Evolutionary conservation across 2,888 invertebrate genomes (phyloP).

Genomic region (Papilio elwesi): DNA sequence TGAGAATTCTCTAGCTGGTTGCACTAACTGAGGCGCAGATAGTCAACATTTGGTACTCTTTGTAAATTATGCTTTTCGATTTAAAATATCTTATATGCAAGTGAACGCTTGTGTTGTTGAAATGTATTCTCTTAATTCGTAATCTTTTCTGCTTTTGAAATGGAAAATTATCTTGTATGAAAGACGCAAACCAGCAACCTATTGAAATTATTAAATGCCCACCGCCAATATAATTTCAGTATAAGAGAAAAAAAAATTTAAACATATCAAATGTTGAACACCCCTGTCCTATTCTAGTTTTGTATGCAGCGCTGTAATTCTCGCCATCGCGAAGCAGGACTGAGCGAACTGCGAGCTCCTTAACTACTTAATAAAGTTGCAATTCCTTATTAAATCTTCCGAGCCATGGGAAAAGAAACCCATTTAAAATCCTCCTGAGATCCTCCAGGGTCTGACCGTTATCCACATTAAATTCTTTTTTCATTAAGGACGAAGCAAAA

Average conservation of each 20-base stretch:
- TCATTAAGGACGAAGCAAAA: background rate
- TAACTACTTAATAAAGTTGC: slow-evolving; percentile 47
- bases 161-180: too few relatives aligned
- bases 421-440: slow-evolving; percentile 29
- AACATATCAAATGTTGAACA: slow-evolving; percentile 48
- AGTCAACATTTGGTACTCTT: slow-evolving; percentile 50
- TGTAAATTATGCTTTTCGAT: slow-evolving; percentile 30
- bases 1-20: slow-evolving; percentile 63
- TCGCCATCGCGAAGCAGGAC: slow-evolving; percentile 54
- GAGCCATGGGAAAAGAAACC: slow-evolving; percentile 34
- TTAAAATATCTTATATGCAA: background rate
- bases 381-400: slow-evolving; percentile 44
- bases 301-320: slow-evolving; percentile 65
- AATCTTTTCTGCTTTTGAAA: background rate
- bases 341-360: slow-evolving; percentile 43
- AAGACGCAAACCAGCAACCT: too few relatives aligned
- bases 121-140: background rate
- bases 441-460: background rate
- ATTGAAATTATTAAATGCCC: too few relatives aligned
- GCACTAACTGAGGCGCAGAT: slow-evolving; percentile 55
- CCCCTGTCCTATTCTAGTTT: slow-evolving; percentile 56
- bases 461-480: slow-evolving; percentile 1
- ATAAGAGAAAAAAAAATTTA: too few relatives aligned
- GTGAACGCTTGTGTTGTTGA: too few relatives aligned
- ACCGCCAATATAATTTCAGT: too few relatives aligned